Evolutionary conservation across 2,888 invertebrate species (phyloP), one percentile per base, ranked within the genome.

Genomic region (Drosophila demipolita): DNA sequence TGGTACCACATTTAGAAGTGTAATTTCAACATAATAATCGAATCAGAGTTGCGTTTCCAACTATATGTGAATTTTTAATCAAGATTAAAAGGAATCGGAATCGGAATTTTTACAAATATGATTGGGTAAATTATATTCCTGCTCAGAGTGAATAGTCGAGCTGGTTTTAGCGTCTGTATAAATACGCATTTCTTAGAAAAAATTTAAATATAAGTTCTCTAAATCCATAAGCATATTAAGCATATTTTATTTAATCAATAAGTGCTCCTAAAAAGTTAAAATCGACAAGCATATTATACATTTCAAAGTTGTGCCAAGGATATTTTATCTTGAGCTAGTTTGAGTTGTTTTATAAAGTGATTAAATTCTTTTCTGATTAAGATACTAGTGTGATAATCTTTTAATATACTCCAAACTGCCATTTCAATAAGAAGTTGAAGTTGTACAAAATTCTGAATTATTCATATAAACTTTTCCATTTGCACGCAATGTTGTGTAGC

Each of bases 401-500:
- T 20, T 7, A 4, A 12, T 0, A 45, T 45, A 45, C 4, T 45
- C 15, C 15, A 36, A 23, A 17, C 7, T 0, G 4, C 8, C 20
- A 3, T 32, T n/a, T 4, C 2, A n/a, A 12, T 32, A 9, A 15
- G 6, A 17, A 26, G 17, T 12, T 38, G 17, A 23, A 17, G 17
- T n/a, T 38, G 29, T 15, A 15, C 1, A 26, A 32, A 17, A 15
- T 6, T 20, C 3, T 20, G 15, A 32, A 32, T 29, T 8, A 29
- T n/a, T 40, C 12, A 59, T 53, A 17, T 11, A 0, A 8, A n/a
- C 11, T n/a, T 15, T 36, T 54, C 6, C 20, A 12, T 58, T 42
- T 2, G 9, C 52, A n/a, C n/a, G 50, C 38, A 54, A 40, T 57
- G 36, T 57, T 65, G 7, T 57, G 58, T 48, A 40, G 54, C 33